These are phyloP conservation scores for Pseudomugil tenellus DNA, from an alignment of 2,797 vertebrate species.

Conservation along the genomic window DNA sequence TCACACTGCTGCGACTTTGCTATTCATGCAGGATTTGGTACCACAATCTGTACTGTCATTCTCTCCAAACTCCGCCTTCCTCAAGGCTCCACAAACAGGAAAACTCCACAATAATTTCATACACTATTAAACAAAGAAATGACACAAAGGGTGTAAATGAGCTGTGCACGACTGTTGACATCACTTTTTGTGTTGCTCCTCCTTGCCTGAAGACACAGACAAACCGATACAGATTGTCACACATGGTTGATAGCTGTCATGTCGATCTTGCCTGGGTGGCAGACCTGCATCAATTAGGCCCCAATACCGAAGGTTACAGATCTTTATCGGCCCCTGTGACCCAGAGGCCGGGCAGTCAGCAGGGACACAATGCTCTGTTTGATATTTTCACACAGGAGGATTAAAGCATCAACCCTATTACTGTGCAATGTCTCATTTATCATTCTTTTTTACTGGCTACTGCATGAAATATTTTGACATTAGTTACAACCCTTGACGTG, in stretches of 20 bases:
- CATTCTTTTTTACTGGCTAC: conserved; percentile 31
- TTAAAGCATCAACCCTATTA: conserved; percentile 53
- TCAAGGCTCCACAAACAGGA: conserved; percentile 15
- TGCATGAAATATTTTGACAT: conserved; percentile 29
- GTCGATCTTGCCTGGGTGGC: conserved; percentile 57
- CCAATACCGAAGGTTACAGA: conserved; percentile 68
- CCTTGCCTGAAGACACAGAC: conserved; percentile 53
- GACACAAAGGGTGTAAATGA: conserved; percentile 48
- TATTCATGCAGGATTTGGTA: conserved; percentile 55
- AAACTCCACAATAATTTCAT: conserved; percentile 53
- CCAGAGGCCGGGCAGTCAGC: conserved; percentile 48
- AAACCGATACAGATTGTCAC: conserved; percentile 63
- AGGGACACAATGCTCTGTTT: conserved; percentile 56
- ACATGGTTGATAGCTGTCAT: conserved; percentile 70
- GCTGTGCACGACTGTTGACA: conserved; percentile 50
- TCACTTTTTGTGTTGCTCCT: conserved; percentile 42
- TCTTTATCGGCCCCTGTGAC: conserved; percentile 63
- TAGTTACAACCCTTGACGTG: conserved; percentile 33
- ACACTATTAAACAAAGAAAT: conserved; percentile 65
- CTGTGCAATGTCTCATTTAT: conserved; percentile 28
- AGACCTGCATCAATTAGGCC: conserved; percentile 68
- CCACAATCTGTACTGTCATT: conserved; percentile 59
- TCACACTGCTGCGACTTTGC: conserved; percentile 58
- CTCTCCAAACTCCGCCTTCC: conserved; percentile 62
- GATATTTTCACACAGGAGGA: conserved; percentile 45